Conservation (phyloP, 1,140 invertebrate species). For the Brachionus angularis region DNA sequence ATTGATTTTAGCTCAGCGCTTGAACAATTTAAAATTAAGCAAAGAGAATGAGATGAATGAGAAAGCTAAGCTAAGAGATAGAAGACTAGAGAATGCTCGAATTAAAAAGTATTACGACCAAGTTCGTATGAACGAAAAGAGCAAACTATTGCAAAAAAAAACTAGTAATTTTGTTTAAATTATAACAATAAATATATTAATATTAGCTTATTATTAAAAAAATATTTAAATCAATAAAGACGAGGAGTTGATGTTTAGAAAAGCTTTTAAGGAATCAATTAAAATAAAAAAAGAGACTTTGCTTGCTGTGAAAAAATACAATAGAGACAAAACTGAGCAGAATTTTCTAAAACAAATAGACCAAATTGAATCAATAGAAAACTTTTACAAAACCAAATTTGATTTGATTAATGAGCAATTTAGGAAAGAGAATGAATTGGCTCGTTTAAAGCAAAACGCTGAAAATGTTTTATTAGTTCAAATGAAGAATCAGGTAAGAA, state of each 20-base stretch:
- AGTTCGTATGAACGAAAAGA: slow-evolving; percentile 51
- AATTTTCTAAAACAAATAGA: slow-evolving; percentile 49
- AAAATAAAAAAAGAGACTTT: slow-evolving; percentile 56
- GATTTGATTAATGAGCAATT: slow-evolving; percentile 24
- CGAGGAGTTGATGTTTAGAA: slow-evolving; percentile 57
- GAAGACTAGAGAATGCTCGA: slow-evolving; percentile 52
- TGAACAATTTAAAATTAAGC: slow-evolving; percentile 3
- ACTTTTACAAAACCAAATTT: slow-evolving; percentile 47
- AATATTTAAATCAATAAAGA: slow-evolving; percentile 46
- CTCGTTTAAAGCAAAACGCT: background rate
- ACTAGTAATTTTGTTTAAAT: slow-evolving; percentile 46
- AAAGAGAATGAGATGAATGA: background rate
- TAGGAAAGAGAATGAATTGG: background rate
- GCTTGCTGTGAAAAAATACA: slow-evolving; percentile 53
- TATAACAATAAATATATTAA: too few species aligned
- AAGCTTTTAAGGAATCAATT: slow-evolving; percentile 53
- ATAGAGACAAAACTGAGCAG: slow-evolving; percentile 51
- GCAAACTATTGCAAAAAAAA: slow-evolving; percentile 53
- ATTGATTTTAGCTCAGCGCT: slow-evolving; percentile 50
- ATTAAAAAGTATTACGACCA: slow-evolving; percentile 55
- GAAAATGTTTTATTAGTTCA: slow-evolving; percentile 50
- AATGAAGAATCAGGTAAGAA: slow-evolving; percentile 54
- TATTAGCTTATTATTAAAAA: background rate
- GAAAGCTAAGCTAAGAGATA: slow-evolving; percentile 52
- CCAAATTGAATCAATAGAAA: slow-evolving; percentile 56